These are phyloP conservation scores for Enoplolaimus lenunculus DNA, from an alignment of 2,888 invertebrate species.

Conservation along the genomic window DNA sequence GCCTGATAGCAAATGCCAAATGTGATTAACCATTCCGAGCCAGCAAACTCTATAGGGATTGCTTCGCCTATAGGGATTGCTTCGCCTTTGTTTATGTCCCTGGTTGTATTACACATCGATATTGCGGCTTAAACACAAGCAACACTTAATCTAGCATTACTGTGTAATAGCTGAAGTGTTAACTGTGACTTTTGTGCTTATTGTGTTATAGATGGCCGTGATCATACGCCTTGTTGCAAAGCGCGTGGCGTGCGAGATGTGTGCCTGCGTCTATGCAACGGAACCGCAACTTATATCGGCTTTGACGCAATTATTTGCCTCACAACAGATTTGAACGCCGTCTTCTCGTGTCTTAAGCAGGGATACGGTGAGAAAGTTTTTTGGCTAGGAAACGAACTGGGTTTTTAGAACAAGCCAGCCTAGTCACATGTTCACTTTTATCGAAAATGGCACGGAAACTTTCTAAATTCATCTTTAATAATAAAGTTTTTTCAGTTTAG, in stretches of 20 bases:
- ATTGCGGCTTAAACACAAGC: too few relatives aligned
- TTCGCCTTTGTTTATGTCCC: too few relatives aligned
- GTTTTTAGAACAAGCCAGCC: too few relatives aligned
- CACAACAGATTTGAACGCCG: slow-evolving; percentile 30
- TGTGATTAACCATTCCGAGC: too few relatives aligned
- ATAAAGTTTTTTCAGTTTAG: too few relatives aligned
- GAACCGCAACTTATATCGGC: slow-evolving; percentile 55
- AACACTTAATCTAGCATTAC: too few relatives aligned
- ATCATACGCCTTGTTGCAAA: slow-evolving; percentile 69
- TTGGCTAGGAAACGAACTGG: too few relatives aligned
- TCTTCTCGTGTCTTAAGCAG: slow-evolving; percentile 31
- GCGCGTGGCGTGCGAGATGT: slow-evolving; percentile 62
- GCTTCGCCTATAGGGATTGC: too few relatives aligned
- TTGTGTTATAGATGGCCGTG: slow-evolving; percentile 48
- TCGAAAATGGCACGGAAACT: not conserved
- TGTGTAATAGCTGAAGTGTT: too few relatives aligned
- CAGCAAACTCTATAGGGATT: too few relatives aligned
- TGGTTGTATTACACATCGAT: too few relatives aligned
- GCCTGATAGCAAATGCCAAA: too few relatives aligned
- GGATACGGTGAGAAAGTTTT: slow-evolving; percentile 28
- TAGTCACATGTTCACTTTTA: slow-evolving; percentile 1
- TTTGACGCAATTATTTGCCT: slow-evolving; percentile 38
- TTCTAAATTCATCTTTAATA: not conserved
- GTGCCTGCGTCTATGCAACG: slow-evolving; percentile 70
- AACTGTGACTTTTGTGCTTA: slow-evolving; percentile 19